Evolutionary conservation across 1,140 invertebrate genomes (phyloP).

Genomic region (Ostrea denselamellosa): DNA sequence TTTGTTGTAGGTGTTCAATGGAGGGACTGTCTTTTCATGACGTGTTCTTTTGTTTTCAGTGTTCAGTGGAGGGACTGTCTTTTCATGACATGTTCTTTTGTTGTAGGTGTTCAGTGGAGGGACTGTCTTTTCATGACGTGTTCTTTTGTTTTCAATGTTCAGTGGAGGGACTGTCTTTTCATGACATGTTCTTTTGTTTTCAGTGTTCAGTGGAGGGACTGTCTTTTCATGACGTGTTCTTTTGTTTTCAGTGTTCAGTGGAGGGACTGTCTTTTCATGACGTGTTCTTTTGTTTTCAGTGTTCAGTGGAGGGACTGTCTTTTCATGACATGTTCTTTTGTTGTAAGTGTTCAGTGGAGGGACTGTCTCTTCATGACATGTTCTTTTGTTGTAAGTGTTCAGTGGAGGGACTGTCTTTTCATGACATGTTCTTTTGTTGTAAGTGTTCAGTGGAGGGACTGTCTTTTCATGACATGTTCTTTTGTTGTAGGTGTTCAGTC

Average conservation of each 20-base stretch:
- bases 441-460: constrained; percentile 3
- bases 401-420: background rate
- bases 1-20: too few species aligned
- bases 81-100: too few species aligned
- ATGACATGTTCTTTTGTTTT: background rate
- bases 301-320: constrained; percentile 84
- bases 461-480: background rate
- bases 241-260: background rate
- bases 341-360: constrained; percentile 66
- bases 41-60: too few species aligned
- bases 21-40: too few species aligned
- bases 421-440: background rate
- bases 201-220: background rate
- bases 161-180: constrained; percentile 85
- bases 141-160: constrained; percentile 60
- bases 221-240: background rate
- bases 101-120: too few species aligned
- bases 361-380: constrained; percentile 85
- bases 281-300: constrained; percentile 53
- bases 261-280: background rate
- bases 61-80: too few species aligned
- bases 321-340: constrained; percentile 73
- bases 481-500: constrained; percentile 66
- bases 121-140: too few species aligned
- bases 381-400: constrained; percentile 1